Evolutionary conservation across 1,140 invertebrate species (phyloP), one percentile per base, ranked within the genome.

Genomic region (Ericerus pela): DNA sequence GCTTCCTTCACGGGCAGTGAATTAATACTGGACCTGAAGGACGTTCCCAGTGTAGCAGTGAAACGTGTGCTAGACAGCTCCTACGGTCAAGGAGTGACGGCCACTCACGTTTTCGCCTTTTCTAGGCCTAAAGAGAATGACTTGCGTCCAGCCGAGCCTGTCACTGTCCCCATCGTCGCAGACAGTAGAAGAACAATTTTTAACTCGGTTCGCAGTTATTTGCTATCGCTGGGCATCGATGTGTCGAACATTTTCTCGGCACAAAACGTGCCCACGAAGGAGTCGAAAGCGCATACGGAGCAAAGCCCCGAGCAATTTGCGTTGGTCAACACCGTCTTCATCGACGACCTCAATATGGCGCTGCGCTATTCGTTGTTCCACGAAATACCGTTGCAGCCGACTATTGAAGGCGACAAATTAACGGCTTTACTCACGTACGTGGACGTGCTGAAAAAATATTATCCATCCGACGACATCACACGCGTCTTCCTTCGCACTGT

Each of bases 271-370:
- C n/a, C 53, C n/a, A 22, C n/a, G 11, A 24, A 3, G 5, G 2
- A 6, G 30, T 31, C 24, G 24, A 20, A n/a, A 22, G 31, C n/a
- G n/a, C n/a, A n/a, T n/a, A n/a, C n/a, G 12, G 29, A 54, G 24
- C 30, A 33, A 54, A 54, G 36, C 24, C 11, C 4, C n/a, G n/a
- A 54, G 24, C 53, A 31, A 6, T 28, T 33, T 5, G 29, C 2
- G 1, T 36, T 54, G n/a, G 58, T 65, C 12, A 78, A 81, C 64
- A 62, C 70, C 10, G 72, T 91, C 0, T 90, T 83, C 66, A 85
- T 91, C 71, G 74, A 79, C 53, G 92, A 96, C 69, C 68, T 96
- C 43, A 88, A 94, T 69, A 85, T 80, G 65, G 81, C 86, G 0
- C 63, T 96, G 11, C 75, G 79, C 61, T 88, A 84, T 65, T 81